Conservation (phyloP, 1,140 invertebrate genomes). For the Drosophila repleta region DNA sequence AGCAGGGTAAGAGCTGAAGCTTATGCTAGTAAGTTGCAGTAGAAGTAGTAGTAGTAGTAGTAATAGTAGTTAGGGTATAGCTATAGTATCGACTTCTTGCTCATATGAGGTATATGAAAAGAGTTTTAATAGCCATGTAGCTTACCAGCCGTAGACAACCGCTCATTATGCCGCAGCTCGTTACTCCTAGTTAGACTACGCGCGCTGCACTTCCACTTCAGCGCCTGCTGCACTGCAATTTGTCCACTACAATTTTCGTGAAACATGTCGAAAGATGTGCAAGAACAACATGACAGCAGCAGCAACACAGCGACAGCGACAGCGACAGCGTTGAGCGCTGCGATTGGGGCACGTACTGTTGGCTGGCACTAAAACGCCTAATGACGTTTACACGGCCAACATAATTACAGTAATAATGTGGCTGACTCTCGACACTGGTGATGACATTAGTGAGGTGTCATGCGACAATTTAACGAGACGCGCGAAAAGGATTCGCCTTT, state of each 20-base stretch:
- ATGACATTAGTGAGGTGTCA: conserved; percentile 80
- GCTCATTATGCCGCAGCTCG: not conserved
- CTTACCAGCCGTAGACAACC: not conserved
- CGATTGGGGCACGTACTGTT: conserved; percentile 48
- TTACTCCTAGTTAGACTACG: not conserved
- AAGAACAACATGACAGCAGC: conserved; percentile 21
- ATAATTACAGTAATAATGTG: conserved; percentile 81
- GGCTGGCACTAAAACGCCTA: conserved; percentile 67
- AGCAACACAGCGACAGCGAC: conserved; percentile 11
- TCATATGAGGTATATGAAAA: not conserved
- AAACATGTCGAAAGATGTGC: conserved; percentile 53
- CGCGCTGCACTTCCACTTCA: not conserved
- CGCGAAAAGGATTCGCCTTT: conserved; percentile 68
- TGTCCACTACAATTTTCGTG: conserved; percentile 43
- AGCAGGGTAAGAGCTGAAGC: too few species aligned
- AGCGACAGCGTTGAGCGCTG: conserved; percentile 15
- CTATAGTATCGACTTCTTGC: too few species aligned
- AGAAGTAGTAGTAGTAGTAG: too few species aligned
- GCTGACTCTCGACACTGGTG: conserved; percentile 56
- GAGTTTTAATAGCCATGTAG: too few species aligned
- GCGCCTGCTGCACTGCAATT: conserved; percentile 29
- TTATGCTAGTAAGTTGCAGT: too few species aligned
- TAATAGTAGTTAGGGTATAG: too few species aligned
- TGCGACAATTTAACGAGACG: conserved; percentile 76
- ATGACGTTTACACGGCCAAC: conserved; percentile 79